Evolutionary conservation across 2,888 invertebrate species (phyloP).

Genomic region (Protula sp.): DNA sequence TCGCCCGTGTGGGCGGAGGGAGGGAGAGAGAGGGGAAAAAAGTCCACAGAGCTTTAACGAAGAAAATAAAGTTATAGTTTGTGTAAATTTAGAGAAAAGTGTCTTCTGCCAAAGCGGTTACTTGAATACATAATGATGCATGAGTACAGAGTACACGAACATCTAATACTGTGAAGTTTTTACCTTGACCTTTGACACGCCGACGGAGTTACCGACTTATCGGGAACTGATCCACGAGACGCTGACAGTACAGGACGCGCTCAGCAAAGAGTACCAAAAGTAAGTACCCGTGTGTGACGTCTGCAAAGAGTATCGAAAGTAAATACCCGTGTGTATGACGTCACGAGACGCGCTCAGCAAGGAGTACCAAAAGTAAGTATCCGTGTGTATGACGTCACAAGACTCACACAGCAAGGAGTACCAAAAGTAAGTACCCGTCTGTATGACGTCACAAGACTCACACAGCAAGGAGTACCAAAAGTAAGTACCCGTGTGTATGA

Average conservation of each 20-base stretch:
- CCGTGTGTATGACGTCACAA: too few species aligned
- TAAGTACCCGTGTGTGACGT: slow-evolving; percentile 5
- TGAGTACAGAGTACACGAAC: too few species aligned
- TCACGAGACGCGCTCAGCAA: slow-evolving; percentile 2
- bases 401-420: too few species aligned
- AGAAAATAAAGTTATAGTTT: too few species aligned
- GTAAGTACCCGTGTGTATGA: slow-evolving; percentile 6
- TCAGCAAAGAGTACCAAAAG: slow-evolving; percentile 12
- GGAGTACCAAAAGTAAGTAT: slow-evolving; percentile 11
- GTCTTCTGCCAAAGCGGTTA: too few species aligned
- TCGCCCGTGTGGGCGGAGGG: too few species aligned
- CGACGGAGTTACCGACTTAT: slow-evolving; percentile 6
- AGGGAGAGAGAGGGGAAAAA: too few species aligned
- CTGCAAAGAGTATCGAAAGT: slow-evolving; percentile 7
- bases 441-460: not conserved
- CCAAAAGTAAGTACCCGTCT: slow-evolving; percentile 4
- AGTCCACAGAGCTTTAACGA: too few species aligned
- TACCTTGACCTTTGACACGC: not conserved
- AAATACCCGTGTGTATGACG: slow-evolving; percentile 4
- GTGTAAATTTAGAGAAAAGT: too few species aligned
- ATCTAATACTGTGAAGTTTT: too few species aligned
- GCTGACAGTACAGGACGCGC: not conserved
- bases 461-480: slow-evolving; percentile 11
- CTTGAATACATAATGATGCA: too few species aligned
- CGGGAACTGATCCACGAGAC: slow-evolving; percentile 9